A percentile compares a stretch with the other conserved stretches of the same genome.
These are phyloP conservation scores for Crocodylus rhombifer DNA, from an alignment of 2,797 vertebrate species.

Conservation along the genomic window DNA sequence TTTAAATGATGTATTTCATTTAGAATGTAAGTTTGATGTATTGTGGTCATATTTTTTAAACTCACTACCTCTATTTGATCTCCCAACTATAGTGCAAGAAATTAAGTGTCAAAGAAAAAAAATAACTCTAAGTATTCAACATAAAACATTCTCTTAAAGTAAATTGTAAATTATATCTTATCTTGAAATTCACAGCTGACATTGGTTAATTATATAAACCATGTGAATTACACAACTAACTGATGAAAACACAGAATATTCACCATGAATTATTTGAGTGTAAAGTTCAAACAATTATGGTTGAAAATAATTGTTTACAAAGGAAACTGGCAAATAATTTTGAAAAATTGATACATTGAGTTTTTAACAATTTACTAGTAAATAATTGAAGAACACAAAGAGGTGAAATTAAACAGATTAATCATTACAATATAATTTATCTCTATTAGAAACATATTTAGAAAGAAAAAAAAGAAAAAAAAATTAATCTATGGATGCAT, in stretches of 20 bases:
- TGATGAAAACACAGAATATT: not conserved
- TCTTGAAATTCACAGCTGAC: not conserved
- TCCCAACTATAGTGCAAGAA: not conserved
- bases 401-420: not conserved
- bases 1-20: not conserved
- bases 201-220: not conserved
- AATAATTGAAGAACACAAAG: not conserved
- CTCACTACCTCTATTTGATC: not conserved
- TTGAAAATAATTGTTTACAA: not conserved
- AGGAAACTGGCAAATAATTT: not conserved
- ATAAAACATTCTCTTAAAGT: not conserved
- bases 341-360: not conserved
- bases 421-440: slow-evolving; percentile 2
- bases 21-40: not conserved
- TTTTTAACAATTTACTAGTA: not conserved
- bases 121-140: not conserved
- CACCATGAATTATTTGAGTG: not conserved
- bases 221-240: not conserved
- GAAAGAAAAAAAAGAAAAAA: slow-evolving; percentile 32
- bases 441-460: slow-evolving; percentile 7
- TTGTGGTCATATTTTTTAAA: accelerated
- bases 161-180: not conserved
- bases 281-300: not conserved
- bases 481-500: slow-evolving; percentile 18
- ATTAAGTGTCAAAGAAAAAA: not conserved